Evolutionary conservation across 2,888 invertebrate species (phyloP), one percentile per base, ranked within the genome.

Genomic region (Acheta domesticus): DNA sequence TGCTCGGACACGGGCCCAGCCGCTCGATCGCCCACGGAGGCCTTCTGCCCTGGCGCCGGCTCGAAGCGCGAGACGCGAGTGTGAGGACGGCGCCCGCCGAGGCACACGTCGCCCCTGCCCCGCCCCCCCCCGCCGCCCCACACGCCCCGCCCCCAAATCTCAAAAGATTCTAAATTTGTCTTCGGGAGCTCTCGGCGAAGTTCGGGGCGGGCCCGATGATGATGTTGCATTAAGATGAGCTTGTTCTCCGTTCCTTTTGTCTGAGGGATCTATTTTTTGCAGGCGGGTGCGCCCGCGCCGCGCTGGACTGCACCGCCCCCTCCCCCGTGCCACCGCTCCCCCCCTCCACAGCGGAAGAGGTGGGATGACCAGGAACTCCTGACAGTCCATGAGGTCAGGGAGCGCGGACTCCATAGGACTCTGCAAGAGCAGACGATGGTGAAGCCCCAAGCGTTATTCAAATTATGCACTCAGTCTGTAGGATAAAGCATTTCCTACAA

Each of bases 131-230:
- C 21, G 11, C 74, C 48, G 19, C 19, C 74, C 36, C n/a, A n/a
- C n/a, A n/a, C 12, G 23, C 23, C 23, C 23, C 23, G 23, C 21
- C 77, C 20, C 21, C 21, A 21, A 76, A 19, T 48, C 76, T 16
- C 48, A 76, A 23, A 48, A 23, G n/a, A 48, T n/a, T 12, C 76
- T 76, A 76, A 76, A 76, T 76, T 76, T 76, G 76, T 48, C 76
- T 76, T 76, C 76, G 76, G 23, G 48, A 23, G n/a, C 21, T 36
- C 75, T 75, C 75, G 75, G 75, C 8, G 2, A 23, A 75, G 19
- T 48, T 76, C 76, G 48, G 76, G 23, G 20, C 49, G 16, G n/a
- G 48, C 48, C 48, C 76, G 75, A 62, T 62, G 62, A 62, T 62
- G 62, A 62, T 62, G 62, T 62, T 62, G 62, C 62, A 62, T 62